phyloP scores from a whole-genome alignment of 2,797 vertebrate species.

The Danio aesculapii region DNA sequence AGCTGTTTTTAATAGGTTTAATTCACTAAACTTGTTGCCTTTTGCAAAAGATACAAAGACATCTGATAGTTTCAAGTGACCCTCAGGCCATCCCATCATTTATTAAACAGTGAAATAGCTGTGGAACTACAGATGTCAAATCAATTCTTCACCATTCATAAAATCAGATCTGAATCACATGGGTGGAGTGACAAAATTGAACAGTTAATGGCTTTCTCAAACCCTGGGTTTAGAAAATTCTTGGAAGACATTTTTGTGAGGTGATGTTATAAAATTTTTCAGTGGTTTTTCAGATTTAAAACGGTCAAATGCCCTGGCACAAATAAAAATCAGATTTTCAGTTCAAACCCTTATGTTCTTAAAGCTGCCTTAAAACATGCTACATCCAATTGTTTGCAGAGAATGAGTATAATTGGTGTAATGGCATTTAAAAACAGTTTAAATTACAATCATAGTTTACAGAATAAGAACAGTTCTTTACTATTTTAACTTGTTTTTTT shows the following conservation, averaged over 20 bases:
- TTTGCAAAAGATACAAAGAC: conserved; percentile 46
- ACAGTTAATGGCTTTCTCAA: conserved; percentile 58
- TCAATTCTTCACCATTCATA: conserved; percentile 67
- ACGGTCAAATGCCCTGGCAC: conserved; percentile 56
- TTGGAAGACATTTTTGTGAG: conserved; percentile 70
- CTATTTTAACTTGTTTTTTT: conserved; percentile 63
- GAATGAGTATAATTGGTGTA: conserved; percentile 58
- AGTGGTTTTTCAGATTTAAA: conserved; percentile 57
- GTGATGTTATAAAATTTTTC: conserved; percentile 63
- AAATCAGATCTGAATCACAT: conserved; percentile 68
- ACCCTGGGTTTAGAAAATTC: conserved; percentile 68
- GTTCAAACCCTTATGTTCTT: conserved; percentile 64
- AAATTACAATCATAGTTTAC: conserved; percentile 77
- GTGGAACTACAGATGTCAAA: conserved; percentile 75
- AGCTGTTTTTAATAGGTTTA: not conserved
- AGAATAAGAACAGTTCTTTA: conserved; percentile 75
- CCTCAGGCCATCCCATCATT: conserved; percentile 71
- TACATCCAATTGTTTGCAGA: conserved; percentile 57
- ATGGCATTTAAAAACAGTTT: conserved; percentile 76
- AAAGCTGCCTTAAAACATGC: conserved; percentile 75
- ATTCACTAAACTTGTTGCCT: not conserved
- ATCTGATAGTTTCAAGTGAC: conserved; percentile 65
- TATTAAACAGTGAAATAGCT: conserved; percentile 81
- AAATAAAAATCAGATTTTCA: conserved; percentile 49
- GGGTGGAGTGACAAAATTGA: conserved; percentile 57